A percentile compares a stretch with the other conserved stretches of the same genome.
These are phyloP conservation scores for Micrasema longulum DNA, from an alignment of 1,140 invertebrate genomes.

Conservation along the genomic window DNA sequence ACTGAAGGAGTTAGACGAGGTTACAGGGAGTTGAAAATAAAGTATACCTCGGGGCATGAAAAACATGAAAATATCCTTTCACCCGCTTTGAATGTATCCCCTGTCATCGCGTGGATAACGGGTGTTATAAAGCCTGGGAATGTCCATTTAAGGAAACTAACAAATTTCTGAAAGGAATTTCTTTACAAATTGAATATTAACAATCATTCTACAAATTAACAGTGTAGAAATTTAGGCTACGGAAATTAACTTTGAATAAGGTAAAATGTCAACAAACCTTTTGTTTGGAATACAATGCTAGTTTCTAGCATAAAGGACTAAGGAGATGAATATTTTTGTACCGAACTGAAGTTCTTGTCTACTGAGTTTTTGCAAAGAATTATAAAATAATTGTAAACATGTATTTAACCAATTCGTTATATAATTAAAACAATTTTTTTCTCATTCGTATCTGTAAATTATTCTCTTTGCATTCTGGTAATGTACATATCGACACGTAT, in stretches of 20 bases:
- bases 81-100: constrained; percentile 29
- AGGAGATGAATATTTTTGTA: neutral
- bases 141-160: neutral
- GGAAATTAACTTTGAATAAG: constrained; percentile 30
- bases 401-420: no score
- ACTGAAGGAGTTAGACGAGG: neutral
- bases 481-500: no score
- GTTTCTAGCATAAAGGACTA: neutral
- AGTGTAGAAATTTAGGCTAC: neutral
- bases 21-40: neutral
- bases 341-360: no score
- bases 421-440: no score
- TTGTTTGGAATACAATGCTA: constrained; percentile 10
- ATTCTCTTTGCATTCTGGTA: no score
- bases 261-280: constrained; percentile 13
- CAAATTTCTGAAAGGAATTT: neutral
- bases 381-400: no score
- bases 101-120: constrained; percentile 16
- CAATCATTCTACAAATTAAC: constrained; percentile 2
- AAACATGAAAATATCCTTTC: constrained; percentile 32
- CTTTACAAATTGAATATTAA: constrained; percentile 6
- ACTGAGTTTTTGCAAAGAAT: no score
- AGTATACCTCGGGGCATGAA: constrained; percentile 33
- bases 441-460: no score
- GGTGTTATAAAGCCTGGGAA: neutral